Evolutionary conservation across 1,140 invertebrate genomes (phyloP), one percentile per base, ranked within the genome.

Genomic region (Lasioglossum albipes): DNA sequence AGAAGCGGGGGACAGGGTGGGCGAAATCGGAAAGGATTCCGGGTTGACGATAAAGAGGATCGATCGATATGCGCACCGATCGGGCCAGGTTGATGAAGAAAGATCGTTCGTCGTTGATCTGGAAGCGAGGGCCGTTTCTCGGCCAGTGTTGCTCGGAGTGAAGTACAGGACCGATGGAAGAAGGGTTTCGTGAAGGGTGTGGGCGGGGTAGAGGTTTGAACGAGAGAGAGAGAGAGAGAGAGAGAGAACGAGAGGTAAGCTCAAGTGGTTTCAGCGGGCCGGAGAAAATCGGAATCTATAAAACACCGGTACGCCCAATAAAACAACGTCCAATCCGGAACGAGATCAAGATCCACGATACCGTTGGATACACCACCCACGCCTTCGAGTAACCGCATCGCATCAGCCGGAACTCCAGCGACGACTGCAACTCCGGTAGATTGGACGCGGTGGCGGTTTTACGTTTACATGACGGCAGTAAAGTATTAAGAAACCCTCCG

Each of bases 241-340:
- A 64, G 27, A 36, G 27, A 16, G n/a, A 62, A 22, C 7, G 62
- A 49, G 31, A 61, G 52, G 22, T 61, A 57, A 52, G n/a, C 16
- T 27, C 65, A 27, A 76, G 52, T 66, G 75, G 71, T 83, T 66
- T 70, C 49, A 69, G n/a, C 52, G 20, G 36, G 18, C 65, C 20
- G 52, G 79, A 79, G 78, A 84, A 87, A 87, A 87, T 89, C 86
- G 83, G 68, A 81, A 89, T 90, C 89, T 84, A 89, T 89, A 89
- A 87, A 88, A 82, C 75, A 84, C 67, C 80, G 65, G 68, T 65
- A 71, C 73, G 81, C 68, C 78, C 88, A 85, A 88, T 89, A 89
- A 89, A 89, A 82, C 88, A 87, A 80, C 76, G 81, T 87, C 81
- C 84, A 81, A 86, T 86, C 75, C 54, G 36, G 41, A 41, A 71